phyloP scores from a whole-genome alignment of 92 coral and sea anemone species.

The Bergia puertoricense region DNA sequence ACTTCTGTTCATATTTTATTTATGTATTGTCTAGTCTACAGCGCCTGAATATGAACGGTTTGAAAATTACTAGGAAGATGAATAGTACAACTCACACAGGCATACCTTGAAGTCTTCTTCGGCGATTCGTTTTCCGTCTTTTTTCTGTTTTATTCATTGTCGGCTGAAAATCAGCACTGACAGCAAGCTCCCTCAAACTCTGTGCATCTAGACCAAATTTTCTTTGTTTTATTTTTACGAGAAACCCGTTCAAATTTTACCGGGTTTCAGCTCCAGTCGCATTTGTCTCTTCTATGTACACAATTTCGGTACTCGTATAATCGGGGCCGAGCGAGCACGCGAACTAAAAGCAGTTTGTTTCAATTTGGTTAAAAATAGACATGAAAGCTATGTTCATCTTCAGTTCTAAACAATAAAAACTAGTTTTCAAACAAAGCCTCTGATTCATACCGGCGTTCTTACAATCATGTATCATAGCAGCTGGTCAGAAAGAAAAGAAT shows the following conservation, averaged over 20 bases:
- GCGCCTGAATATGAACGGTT: background rate
- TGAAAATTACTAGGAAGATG: background rate
- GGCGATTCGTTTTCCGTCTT: background rate
- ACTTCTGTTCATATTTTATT: background rate
- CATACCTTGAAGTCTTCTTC: conserved; percentile 16
- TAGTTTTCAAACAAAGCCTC: conserved; percentile 14
- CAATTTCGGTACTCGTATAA: background rate
- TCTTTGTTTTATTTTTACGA: no score
- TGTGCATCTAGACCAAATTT: background rate
- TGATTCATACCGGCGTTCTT: conserved; percentile 2
- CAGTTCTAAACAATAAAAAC: background rate
- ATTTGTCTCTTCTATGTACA: background rate
- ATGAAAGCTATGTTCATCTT: background rate
- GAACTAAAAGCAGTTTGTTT: background rate
- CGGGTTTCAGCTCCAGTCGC: background rate
- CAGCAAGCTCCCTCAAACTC: background rate
- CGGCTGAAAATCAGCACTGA: background rate
- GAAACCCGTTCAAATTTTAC: no score
- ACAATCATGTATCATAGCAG: conserved; percentile 39
- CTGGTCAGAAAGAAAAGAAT: conserved; percentile 28
- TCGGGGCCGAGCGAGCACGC: background rate
- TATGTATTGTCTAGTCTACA: background rate
- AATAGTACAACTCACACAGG: background rate
- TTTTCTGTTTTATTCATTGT: background rate
- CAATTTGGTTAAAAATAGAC: background rate